Conservation (phyloP, 1,140 invertebrate species). For the Choristoneura fumiferana region DNA sequence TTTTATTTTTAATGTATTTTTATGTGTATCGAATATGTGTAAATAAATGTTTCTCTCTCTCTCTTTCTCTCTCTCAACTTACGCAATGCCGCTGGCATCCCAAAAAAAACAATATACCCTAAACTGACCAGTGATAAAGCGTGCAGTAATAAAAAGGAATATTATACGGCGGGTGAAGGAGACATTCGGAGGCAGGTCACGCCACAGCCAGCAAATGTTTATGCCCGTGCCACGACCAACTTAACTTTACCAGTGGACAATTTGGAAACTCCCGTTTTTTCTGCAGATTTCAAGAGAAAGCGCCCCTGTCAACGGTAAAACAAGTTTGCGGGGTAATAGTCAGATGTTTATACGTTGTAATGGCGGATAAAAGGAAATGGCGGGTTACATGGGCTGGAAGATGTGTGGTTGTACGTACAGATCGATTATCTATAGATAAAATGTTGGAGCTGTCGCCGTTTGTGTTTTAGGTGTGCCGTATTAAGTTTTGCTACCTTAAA, state of each 20-base stretch:
- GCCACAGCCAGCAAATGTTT: slow-evolving; percentile 2
- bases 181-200: background rate
- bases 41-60: too few species aligned
- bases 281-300: background rate
- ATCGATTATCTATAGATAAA: too few species aligned
- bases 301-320: background rate
- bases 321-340: slow-evolving; percentile 5
- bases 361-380: slow-evolving; percentile 3
- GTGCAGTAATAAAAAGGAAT: slow-evolving; percentile 9
- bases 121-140: slow-evolving; percentile 13
- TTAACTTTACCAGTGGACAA: background rate
- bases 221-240: background rate
- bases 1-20: too few species aligned
- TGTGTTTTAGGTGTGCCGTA: too few species aligned
- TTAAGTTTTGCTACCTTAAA: too few species aligned
- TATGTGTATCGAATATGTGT: too few species aligned
- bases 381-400: too few species aligned
- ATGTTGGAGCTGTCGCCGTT: too few species aligned
- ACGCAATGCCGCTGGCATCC: background rate
- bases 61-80: too few species aligned
- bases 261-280: background rate
- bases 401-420: too few species aligned
- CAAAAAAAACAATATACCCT: slow-evolving; percentile 14
- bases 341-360: background rate
- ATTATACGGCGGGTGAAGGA: background rate